A percentile compares a stretch with the other conserved stretches of the same genome.
phyloP scores from a whole-genome alignment of 2,113 vertebrate genomes.

The Psittacus erithacus region DNA sequence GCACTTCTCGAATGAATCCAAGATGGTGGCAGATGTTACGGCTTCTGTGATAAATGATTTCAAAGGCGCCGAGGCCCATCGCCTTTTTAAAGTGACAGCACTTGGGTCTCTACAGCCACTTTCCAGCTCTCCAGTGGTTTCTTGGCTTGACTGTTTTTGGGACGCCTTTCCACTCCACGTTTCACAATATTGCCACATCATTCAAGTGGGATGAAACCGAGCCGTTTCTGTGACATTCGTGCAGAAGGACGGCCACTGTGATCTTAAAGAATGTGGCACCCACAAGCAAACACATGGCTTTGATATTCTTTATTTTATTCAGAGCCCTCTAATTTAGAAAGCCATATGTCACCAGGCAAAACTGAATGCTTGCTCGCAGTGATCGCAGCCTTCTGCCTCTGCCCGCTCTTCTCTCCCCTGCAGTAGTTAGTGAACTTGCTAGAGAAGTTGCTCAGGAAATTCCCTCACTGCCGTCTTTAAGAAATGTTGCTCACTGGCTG shows the following conservation, averaged over 20 bases:
- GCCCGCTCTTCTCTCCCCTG: not conserved
- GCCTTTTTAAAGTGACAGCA: slow-evolving; percentile 21
- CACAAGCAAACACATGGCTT: slow-evolving; percentile 70
- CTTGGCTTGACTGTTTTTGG: not conserved
- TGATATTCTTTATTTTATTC: slow-evolving; percentile 67
- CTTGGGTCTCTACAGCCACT: not conserved
- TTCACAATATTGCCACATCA: slow-evolving; percentile 63
- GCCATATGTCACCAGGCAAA: slow-evolving; percentile 55
- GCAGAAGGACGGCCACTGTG: slow-evolving; percentile 51
- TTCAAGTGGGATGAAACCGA: slow-evolving; percentile 12
- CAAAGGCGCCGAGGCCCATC: not conserved
- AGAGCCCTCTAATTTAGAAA: slow-evolving; percentile 41
- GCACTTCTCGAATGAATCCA: slow-evolving; percentile 49
- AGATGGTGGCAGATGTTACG: slow-evolving; percentile 40
- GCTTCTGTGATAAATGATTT: slow-evolving; percentile 38
- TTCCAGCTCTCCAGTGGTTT: not conserved
- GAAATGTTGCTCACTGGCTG: not conserved
- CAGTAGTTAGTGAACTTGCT: not conserved
- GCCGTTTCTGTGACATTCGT: slow-evolving; percentile 50
- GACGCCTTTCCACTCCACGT: not conserved
- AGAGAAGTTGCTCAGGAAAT: not conserved
- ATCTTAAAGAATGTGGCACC: slow-evolving; percentile 68
- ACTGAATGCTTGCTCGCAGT: not conserved
- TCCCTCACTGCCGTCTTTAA: not conserved
- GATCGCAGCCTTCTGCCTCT: not conserved